Evolutionary conservation across 2,888 invertebrate species (phyloP).

Genomic region (Ormyrus rosae): DNA sequence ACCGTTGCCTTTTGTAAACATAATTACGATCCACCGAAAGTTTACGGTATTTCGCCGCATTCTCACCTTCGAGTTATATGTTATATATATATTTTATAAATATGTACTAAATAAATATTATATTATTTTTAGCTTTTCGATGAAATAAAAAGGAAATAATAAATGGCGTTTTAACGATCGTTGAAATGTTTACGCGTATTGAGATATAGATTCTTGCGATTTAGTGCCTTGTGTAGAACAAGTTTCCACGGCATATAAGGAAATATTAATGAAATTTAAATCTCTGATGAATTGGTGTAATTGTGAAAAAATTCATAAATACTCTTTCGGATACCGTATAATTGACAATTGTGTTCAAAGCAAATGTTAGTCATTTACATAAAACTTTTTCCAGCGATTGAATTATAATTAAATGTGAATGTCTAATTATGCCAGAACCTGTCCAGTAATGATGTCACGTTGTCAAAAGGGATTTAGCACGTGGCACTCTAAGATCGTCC

Average conservation of each 20-base stretch:
- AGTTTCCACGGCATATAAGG: background rate
- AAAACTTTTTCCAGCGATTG: conserved; percentile 1
- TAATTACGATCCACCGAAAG: background rate
- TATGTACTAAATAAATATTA: background rate
- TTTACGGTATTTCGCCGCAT: background rate
- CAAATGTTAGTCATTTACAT: conserved; percentile 2
- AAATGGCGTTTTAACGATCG: background rate
- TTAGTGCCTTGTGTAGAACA: too few species aligned
- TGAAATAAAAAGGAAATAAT: background rate
- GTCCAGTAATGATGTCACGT: background rate
- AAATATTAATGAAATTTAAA: conserved; percentile 21
- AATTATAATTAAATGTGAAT: conserved; percentile 1
- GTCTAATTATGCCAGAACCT: background rate
- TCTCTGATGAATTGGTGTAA: background rate
- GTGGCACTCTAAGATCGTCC: too few species aligned
- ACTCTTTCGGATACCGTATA: too few species aligned
- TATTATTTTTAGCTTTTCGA: background rate
- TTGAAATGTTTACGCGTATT: background rate
- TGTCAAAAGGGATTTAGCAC: too few species aligned
- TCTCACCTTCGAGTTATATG: background rate
- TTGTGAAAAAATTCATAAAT: too few species aligned
- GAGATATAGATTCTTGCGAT: too few species aligned
- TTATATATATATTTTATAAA: background rate
- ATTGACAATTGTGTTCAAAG: background rate
- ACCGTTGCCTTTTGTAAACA: conserved; percentile 1